Conservation (phyloP, 2,888 invertebrate species). For the Mactromeris polynyma region DNA sequence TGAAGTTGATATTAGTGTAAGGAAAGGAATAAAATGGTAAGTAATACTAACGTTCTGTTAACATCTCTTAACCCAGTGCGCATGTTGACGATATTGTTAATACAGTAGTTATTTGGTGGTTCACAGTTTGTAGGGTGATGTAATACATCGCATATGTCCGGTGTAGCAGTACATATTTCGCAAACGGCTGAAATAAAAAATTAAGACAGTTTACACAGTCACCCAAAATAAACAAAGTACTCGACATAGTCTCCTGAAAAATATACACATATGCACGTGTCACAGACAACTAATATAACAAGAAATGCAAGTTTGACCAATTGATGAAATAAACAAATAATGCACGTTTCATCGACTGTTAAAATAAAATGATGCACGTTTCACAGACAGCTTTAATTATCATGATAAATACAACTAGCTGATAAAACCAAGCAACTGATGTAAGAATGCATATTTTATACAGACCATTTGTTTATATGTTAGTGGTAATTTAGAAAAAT, state of each 20-base stretch:
- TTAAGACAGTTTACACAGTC: too few species aligned
- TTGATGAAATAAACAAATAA: not conserved
- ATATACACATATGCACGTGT: too few species aligned
- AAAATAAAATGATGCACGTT: not conserved
- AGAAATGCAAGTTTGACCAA: not conserved
- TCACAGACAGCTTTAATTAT: not conserved
- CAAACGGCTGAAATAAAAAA: slow-evolving; percentile 54
- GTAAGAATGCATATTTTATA: too few species aligned
- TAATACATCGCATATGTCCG: slow-evolving; percentile 41
- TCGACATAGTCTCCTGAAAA: too few species aligned
- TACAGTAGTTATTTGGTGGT: slow-evolving; percentile 55
- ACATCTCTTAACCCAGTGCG: slow-evolving; percentile 27
- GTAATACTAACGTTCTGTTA: slow-evolving; percentile 37
- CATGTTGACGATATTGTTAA: slow-evolving; percentile 46
- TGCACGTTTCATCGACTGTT: not conserved
- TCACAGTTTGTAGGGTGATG: slow-evolving; percentile 24
- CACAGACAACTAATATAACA: too few species aligned
- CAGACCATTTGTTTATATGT: too few species aligned
- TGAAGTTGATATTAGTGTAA: too few species aligned
- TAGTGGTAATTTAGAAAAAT: too few species aligned
- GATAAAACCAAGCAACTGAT: too few species aligned
- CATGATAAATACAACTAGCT: not conserved
- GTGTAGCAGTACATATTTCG: slow-evolving; percentile 35
- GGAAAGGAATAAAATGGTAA: not conserved
- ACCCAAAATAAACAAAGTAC: too few species aligned